Conservation (phyloP, 92 coral and sea anemone species). For the Actinernus sp. region DNA sequence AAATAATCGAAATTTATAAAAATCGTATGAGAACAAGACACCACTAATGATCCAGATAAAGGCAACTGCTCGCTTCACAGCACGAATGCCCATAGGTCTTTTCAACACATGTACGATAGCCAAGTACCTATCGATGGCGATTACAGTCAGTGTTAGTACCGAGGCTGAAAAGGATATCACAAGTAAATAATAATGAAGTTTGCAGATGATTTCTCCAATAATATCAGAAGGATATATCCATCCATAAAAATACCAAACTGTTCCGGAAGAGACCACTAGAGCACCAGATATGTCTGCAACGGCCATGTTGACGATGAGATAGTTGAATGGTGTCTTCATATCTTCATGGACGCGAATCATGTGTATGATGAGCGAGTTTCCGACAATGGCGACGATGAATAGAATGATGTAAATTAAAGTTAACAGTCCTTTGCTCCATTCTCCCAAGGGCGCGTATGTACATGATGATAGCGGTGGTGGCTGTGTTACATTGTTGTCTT, state of each 20-base stretch:
- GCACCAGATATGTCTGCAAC: slow-evolving; percentile 53
- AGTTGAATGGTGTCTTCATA: slow-evolving; percentile 50
- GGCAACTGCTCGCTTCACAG: slow-evolving; percentile 17
- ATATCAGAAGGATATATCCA: slow-evolving; percentile 9
- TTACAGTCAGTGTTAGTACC: slow-evolving; percentile 43
- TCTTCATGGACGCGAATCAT: slow-evolving; percentile 29
- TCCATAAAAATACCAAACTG: slow-evolving; percentile 4
- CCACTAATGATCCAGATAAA: slow-evolving; percentile 44
- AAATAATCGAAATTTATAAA: slow-evolving; percentile 14
- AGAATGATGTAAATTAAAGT: slow-evolving; percentile 29
- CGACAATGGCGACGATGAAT: slow-evolving; percentile 29
- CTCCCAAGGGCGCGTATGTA: background rate
- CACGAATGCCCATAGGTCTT: slow-evolving; percentile 36
- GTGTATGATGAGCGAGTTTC: slow-evolving; percentile 47
- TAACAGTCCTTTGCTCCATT: slow-evolving; percentile 3
- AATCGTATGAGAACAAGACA: slow-evolving; percentile 19
- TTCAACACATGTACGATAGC: slow-evolving; percentile 64
- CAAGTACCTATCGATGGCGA: slow-evolving; percentile 62
- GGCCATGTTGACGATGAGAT: slow-evolving; percentile 67
- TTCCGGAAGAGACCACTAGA: slow-evolving; percentile 20
- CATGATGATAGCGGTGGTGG: background rate
- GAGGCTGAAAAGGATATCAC: slow-evolving; percentile 46
- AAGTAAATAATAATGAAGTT: slow-evolving; percentile 18
- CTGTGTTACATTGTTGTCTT: too few species aligned
- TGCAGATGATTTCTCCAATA: slow-evolving; percentile 46